Evolutionary conservation across 2,797 vertebrate genomes (phyloP), one percentile per base, ranked within the genome.

Genomic region (Acipenser ruthenus): DNA sequence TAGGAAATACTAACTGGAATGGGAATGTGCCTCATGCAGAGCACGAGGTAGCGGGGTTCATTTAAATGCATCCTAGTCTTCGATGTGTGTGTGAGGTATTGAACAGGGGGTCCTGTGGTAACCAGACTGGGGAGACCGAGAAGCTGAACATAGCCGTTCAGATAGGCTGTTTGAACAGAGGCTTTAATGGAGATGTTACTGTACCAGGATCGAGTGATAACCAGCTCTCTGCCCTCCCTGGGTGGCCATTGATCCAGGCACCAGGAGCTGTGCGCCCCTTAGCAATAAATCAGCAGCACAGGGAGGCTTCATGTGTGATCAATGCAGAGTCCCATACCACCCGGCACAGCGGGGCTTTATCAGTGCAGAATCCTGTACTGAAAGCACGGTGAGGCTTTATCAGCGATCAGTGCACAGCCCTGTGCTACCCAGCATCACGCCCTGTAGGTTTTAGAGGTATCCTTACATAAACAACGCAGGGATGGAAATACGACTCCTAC

Each of bases 51-150:
- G 55, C 55, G 12, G 55, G 55, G 55, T n/a, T 10, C 49, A 13
- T 52, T 53, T 6, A 52, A n/a, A 13, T 37, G 56, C 52, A 65
- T 49, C 47, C 8, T 23, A 47, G 4, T 12, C 23, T 47, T 55
- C 47, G 50, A 7, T 12, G 63, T 10, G 75, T 76, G 77, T 72
- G 78, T 79, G 78, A 71, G 75, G 71, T 60, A 64, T 63, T 52
- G 64, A 61, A 71, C 69, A 49, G 71, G 60, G 64, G 69, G 79
- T 69, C 2, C 13, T 9, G 12, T 11, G 50, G 10, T 18, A 65
- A 8, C 48, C 13, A 49, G n/a, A 23, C 12, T 7, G 49, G 18
- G 66, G n/a, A 37, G 2, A 3, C 23, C 37, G 23, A 37, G 23
- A 37, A 37, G 23, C 23, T 37, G 23, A 3, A 37, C 4, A 3